A percentile compares a stretch with the other conserved stretches of the same genome.
phyloP scores from a whole-genome alignment of 2,113 vertebrate genomes.

The Orthonyx spaldingii region DNA sequence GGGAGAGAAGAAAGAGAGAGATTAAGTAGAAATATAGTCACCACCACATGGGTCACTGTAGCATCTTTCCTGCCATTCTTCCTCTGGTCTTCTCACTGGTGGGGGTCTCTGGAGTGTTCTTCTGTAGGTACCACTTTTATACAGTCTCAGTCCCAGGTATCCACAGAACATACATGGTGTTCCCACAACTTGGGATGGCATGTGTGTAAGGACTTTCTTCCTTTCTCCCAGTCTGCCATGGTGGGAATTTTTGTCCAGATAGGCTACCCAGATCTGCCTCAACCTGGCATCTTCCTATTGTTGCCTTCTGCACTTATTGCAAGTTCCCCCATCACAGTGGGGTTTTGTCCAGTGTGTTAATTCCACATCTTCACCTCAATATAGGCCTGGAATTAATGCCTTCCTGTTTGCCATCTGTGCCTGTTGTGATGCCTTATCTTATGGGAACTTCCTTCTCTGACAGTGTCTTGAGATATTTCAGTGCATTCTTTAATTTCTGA shows the following conservation, averaged over 20 bases:
- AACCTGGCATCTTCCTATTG: background rate
- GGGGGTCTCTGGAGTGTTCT: background rate
- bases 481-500: background rate
- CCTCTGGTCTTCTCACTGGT: fast-evolving
- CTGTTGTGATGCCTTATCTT: background rate
- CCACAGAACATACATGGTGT: fast-evolving
- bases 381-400: background rate
- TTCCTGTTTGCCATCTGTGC: background rate
- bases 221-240: background rate
- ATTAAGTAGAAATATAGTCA: background rate
- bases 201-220: background rate
- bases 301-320: background rate
- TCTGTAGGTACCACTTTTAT: background rate
- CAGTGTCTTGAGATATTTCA: background rate
- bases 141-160: no score
- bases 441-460: background rate
- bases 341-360: background rate
- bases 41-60: fast-evolving
- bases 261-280: background rate
- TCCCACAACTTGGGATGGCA: background rate
- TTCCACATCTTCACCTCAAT: background rate
- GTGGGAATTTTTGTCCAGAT: background rate
- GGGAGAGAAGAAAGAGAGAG: background rate
- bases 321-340: background rate
- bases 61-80: background rate